A percentile compares a stretch with the other conserved stretches of the same genome.
phyloP scores from a whole-genome alignment of 2,113 vertebrate species.

The Oreochromis spilurus region DNA sequence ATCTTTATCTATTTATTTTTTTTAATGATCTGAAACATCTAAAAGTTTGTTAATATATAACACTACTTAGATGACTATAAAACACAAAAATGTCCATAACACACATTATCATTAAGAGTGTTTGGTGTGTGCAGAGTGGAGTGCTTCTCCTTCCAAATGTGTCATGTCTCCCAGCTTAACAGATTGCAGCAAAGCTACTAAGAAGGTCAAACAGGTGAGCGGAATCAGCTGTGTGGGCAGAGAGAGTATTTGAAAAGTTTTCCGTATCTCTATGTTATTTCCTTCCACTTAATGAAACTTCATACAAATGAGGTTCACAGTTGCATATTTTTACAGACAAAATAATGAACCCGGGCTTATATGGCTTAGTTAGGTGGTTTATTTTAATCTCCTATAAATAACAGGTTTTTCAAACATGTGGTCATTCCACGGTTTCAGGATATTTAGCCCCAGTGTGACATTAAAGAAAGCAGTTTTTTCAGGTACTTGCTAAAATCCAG shows the following conservation, averaged over 20 bases:
- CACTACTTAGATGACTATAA: not conserved
- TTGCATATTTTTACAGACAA: not conserved
- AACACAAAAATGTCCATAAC: not conserved
- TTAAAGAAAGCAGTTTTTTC: not conserved
- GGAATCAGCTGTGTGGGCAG: accelerated
- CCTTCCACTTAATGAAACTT: accelerated
- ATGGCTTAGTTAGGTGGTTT: accelerated
- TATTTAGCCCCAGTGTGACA: not conserved
- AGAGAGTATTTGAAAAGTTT: not conserved
- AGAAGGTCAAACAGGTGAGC: not conserved
- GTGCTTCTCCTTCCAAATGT: not conserved
- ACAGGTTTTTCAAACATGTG: not conserved
- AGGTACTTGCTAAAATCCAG: not conserved
- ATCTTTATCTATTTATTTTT: not conserved
- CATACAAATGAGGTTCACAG: not conserved
- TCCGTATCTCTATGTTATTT: not conserved
- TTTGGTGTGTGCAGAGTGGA: not conserved
- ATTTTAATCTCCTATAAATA: not conserved
- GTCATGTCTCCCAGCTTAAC: not conserved
- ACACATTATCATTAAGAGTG: not conserved
- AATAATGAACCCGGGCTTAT: not conserved
- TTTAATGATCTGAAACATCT: not conserved
- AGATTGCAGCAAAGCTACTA: not conserved
- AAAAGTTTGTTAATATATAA: not conserved
- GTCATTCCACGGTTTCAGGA: not conserved